phyloP scores from a whole-genome alignment of 2,888 invertebrate genomes.

The Shargacucullia verbasci region DNA sequence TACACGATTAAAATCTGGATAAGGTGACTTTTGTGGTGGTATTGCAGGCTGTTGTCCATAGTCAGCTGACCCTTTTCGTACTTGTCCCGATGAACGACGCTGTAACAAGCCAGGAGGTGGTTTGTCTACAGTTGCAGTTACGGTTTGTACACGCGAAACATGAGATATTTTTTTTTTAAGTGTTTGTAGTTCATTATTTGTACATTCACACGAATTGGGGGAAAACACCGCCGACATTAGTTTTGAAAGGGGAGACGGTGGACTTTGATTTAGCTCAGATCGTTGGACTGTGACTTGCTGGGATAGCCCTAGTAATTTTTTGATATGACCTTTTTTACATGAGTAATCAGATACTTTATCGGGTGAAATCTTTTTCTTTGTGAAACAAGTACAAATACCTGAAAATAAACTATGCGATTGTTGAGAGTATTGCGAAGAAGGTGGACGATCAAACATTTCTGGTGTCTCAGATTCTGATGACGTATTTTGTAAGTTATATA shows the following conservation, averaged over 20 bases:
- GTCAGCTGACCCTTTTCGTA: slow-evolving; percentile 7
- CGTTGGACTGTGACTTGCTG: slow-evolving; percentile 7
- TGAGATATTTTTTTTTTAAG: background rate
- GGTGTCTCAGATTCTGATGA: background rate
- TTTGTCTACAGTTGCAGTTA: slow-evolving; percentile 19
- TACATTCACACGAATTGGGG: background rate
- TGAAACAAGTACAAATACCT: background rate
- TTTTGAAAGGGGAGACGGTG: background rate
- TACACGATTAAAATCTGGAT: slow-evolving; percentile 33
- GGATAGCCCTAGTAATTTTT: slow-evolving; percentile 1
- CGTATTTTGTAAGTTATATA: slow-evolving; percentile 8
- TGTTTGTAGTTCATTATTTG: background rate
- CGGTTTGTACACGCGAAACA: background rate
- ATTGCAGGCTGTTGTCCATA: slow-evolving; percentile 12
- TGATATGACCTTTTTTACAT: background rate
- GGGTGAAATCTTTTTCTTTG: slow-evolving; percentile 1
- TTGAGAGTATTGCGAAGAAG: background rate
- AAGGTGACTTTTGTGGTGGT: slow-evolving; percentile 1
- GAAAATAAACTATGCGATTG: slow-evolving; percentile 11
- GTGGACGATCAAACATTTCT: background rate
- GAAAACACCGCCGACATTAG: background rate
- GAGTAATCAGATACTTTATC: background rate
- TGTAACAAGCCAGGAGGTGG: slow-evolving; percentile 36
- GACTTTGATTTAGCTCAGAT: slow-evolving; percentile 6
- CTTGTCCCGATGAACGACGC: slow-evolving; percentile 8